phyloP scores from a whole-genome alignment of 2,797 vertebrate species.

The Rhyacichthys aspro region DNA sequence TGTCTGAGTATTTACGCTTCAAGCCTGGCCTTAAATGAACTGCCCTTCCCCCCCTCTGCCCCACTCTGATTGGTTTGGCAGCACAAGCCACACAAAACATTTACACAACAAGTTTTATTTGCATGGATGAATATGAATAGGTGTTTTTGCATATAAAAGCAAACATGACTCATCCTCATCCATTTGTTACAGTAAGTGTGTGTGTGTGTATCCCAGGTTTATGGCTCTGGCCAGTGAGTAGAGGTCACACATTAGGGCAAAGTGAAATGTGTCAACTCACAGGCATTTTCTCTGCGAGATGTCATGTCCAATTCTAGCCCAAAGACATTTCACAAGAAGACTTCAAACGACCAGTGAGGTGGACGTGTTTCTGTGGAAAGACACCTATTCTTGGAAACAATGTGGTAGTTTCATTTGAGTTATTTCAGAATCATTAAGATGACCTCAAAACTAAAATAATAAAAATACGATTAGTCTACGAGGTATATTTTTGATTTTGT shows the following conservation, averaged over 20 bases:
- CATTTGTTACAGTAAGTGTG: neutral
- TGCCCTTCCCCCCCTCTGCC: conserved; percentile 11
- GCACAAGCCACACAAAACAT: neutral
- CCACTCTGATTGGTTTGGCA: conserved; percentile 8
- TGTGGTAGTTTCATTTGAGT: no score
- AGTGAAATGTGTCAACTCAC: conserved; percentile 58
- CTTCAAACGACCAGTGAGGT: conserved; percentile 35
- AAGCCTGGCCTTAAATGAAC: conserved; percentile 37
- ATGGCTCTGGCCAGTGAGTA: neutral
- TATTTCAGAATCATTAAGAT: neutral
- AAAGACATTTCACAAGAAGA: conserved; percentile 62
- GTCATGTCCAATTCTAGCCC: conserved; percentile 67
- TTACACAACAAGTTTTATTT: no score
- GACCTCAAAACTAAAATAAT: no score
- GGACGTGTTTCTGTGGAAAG: conserved; percentile 1
- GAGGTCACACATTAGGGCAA: conserved; percentile 34
- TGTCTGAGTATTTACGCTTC: conserved; percentile 29
- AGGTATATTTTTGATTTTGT: no score
- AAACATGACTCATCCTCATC: neutral
- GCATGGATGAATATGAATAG: neutral
- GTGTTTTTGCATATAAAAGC: neutral
- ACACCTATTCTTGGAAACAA: conserved; percentile 5
- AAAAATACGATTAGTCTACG: no score
- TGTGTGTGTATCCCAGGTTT: conserved; percentile 10
- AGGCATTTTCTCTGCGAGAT: conserved; percentile 64